A percentile compares a stretch with the other conserved stretches of the same genome.
Evolutionary conservation across 2,797 vertebrate species (phyloP).

Genomic region (Balearica regulorum): DNA sequence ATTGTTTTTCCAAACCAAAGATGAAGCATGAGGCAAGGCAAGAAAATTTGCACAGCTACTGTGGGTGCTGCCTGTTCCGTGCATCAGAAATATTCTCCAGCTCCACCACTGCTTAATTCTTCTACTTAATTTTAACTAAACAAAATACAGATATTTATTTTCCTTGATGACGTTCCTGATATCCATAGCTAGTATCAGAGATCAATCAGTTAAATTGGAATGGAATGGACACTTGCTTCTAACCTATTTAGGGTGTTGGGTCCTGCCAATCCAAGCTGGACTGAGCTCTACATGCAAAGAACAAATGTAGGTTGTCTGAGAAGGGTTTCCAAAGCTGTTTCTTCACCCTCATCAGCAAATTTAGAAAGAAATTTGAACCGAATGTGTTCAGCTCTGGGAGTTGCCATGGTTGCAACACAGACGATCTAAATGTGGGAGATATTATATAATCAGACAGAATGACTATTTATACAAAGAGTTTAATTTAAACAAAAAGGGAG

Average conservation of each 20-base stretch:
- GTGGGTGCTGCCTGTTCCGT: background rate
- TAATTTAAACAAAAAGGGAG: slow-evolving; percentile 59
- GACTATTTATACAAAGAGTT: slow-evolving; percentile 68
- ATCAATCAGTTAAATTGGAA: background rate
- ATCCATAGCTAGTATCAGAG: background rate
- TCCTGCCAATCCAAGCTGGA: background rate
- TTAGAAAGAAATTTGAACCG: slow-evolving; percentile 74
- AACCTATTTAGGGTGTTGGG: background rate
- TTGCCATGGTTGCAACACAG: slow-evolving; percentile 77
- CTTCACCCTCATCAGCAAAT: slow-evolving; percentile 73
- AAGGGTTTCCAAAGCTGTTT: slow-evolving; percentile 63
- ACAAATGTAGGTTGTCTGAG: slow-evolving; percentile 59
- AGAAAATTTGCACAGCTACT: background rate
- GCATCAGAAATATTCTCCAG: background rate
- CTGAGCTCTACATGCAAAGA: slow-evolving; percentile 5
- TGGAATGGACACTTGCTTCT: background rate
- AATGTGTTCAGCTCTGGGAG: slow-evolving; percentile 56
- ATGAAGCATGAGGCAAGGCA: background rate
- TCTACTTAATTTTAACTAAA: background rate
- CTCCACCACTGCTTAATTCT: background rate
- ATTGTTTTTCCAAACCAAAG: background rate
- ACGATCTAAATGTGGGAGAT: slow-evolving; percentile 76
- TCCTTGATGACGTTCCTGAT: background rate
- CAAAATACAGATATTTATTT: background rate
- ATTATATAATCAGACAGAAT: slow-evolving; percentile 74